Evolutionary conservation across 2,797 vertebrate genomes (phyloP).

Genomic region (Podarcis lilfordi): DNA sequence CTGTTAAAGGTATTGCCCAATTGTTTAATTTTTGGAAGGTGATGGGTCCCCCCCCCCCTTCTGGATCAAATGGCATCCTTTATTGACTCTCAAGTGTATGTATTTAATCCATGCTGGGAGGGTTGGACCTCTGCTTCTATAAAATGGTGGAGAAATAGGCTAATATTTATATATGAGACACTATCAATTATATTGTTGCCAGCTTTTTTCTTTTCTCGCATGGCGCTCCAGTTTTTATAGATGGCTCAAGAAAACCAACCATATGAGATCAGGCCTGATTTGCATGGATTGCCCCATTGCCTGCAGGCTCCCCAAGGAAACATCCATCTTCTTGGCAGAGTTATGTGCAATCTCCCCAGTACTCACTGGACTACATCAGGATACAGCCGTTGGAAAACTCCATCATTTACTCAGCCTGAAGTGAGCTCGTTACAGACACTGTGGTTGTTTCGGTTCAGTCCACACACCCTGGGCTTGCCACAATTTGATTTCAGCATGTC

Average conservation of each 20-base stretch:
- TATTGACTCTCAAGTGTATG: neutral
- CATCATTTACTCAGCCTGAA: constrained; percentile 5
- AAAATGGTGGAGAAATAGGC: neutral
- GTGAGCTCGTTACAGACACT: constrained; percentile 19
- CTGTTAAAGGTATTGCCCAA: too few species aligned
- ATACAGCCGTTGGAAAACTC: neutral
- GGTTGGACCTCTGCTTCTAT: neutral
- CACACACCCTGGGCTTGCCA: neutral
- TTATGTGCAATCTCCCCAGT: neutral
- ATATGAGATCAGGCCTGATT: neutral
- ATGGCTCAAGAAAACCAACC: neutral
- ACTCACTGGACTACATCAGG: constrained; percentile 12
- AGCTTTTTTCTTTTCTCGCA: neutral
- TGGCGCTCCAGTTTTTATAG: neutral
- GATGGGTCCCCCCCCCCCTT: too few species aligned
- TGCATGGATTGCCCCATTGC: constrained; percentile 13
- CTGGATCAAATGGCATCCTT: too few species aligned
- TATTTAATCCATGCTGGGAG: neutral
- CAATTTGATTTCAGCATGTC: neutral
- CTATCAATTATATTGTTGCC: neutral
- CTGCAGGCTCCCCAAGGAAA: neutral
- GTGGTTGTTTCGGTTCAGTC: constrained; percentile 5
- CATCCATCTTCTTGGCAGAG: constrained; percentile 24
- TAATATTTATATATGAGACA: neutral
- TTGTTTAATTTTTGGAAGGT: too few species aligned